Base-by-base conservation (phyloP, 2,797 vertebrate genomes). In the Limnodromus scolopaceus region DNA sequence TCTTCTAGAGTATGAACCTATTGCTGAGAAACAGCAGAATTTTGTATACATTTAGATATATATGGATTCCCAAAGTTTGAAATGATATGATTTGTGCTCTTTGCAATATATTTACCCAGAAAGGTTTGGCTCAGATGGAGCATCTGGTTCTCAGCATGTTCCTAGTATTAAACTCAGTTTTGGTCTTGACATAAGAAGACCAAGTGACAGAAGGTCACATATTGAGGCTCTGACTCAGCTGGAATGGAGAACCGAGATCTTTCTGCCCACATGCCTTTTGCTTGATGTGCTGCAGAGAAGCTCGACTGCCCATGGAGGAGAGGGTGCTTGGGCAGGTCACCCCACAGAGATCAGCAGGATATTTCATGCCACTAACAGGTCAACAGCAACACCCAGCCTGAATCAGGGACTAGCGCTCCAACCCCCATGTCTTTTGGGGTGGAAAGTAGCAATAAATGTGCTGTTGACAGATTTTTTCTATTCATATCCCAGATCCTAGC, bases 11-110 rank as follows among this genome's bases (percentile, higher is more conserved):
- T 55, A 60, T 61, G 82, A 95, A 89, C 24, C 75, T 90, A 93
- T 91, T 93, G 93, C 95, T 14, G 0, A 96, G 92, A 96, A 96
- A 94, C 70, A 95, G 77, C 88, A 94, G 79, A 91, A 95, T 85
- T 91, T 48, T 97, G 94, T 95, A 58, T 96, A 96, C 83, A 80
- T 88, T 97, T 87, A 54, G 70, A 84, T 95, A 90, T 95, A 96
- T 46, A 95, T 92, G 92, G 80, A 96, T 95, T 79, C 55, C 17
- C 58, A 87, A 63, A 81, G 87, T 94, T 92, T 97, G 93, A 97
- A 97, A 77, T 78, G 2, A 24, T 89, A 82, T 95, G 93, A 96
- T 93, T 96, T 93, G 90, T 96, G 81, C 70, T 93, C 82, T 75
- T 95, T 55, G 63, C 69, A 69, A 65, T 69, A 10, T 91, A 93